phyloP scores from a whole-genome alignment of 2,888 invertebrate genomes.

The Tachina lurida region DNA sequence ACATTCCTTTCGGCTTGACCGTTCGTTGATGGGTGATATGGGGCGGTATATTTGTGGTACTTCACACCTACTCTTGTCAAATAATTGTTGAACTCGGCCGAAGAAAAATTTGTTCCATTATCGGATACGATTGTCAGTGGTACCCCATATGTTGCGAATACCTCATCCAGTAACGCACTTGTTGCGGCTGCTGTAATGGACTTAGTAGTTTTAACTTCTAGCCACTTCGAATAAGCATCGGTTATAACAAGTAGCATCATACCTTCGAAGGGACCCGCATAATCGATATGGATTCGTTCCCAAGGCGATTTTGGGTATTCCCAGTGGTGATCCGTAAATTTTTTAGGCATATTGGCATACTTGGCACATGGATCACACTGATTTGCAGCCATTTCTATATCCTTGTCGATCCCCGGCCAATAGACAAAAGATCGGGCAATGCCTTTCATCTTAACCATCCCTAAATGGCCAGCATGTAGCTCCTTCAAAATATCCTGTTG shows the following conservation, averaged over 20 bases:
- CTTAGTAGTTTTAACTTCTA: no score
- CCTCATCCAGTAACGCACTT: neutral
- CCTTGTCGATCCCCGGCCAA: constrained; percentile 27
- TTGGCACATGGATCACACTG: constrained; percentile 15
- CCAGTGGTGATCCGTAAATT: constrained; percentile 37
- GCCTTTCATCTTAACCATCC: no score
- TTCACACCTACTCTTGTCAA: neutral
- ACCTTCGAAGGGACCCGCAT: neutral
- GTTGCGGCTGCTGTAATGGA: neutral
- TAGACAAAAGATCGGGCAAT: constrained; percentile 40
- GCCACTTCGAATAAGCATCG: no score
- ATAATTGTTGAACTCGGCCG: no score
- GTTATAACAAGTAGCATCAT: no score
- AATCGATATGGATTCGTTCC: constrained; percentile 2
- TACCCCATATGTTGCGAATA: neutral
- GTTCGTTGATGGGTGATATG: constrained; percentile 8
- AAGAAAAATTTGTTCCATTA: neutral
- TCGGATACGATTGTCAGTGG: neutral
- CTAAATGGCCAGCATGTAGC: no score
- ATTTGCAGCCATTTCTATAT: constrained; percentile 2
- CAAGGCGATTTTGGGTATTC: constrained; percentile 45
- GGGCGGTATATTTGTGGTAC: neutral
- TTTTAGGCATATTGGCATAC: constrained; percentile 8
- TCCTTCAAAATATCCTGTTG: no score
- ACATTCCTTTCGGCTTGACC: constrained; percentile 14